Percentiles rank a stretch among this genome's conserved stretches.
These are phyloP conservation scores for Myotis myotis DNA, from an alignment of 2,797 vertebrate species.

Conservation along the genomic window DNA sequence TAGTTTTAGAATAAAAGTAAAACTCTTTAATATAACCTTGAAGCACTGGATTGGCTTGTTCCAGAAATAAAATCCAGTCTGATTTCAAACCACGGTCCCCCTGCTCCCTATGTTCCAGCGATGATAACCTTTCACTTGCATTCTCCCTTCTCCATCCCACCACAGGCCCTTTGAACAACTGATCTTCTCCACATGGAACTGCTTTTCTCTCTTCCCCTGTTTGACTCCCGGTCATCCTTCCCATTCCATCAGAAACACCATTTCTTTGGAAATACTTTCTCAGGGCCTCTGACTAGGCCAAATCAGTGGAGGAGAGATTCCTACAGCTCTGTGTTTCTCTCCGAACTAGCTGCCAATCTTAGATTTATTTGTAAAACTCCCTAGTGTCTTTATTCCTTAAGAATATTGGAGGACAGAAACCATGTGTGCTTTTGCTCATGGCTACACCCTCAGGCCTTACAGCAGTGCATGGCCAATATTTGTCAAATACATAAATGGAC, in stretches of 20 bases:
- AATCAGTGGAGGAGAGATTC: not conserved
- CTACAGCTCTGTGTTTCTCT: not conserved
- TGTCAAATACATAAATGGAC: not conserved
- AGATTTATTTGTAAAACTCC: not conserved
- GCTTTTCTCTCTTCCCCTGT: not conserved
- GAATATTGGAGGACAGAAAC: not conserved
- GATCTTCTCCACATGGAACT: not conserved
- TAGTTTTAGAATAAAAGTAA: not conserved
- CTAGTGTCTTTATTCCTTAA: not conserved
- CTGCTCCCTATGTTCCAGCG: not conserved
- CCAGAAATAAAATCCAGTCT: not conserved
- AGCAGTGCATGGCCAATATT: not conserved
- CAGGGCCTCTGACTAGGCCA: not conserved
- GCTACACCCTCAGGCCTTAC: not conserved
- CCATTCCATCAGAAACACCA: not conserved
- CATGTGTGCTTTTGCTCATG: not conserved
- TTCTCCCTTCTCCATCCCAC: not conserved
- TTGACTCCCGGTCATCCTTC: not conserved
- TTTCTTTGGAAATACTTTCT: not conserved
- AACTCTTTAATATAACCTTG: not conserved
- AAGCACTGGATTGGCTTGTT: not conserved
- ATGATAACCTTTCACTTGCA: not conserved
- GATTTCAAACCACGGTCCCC: not conserved
- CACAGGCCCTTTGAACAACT: not conserved
- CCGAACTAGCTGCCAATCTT: not conserved